phyloP scores from a whole-genome alignment of 2,113 vertebrate species.

The Choloepus hoffmanni region DNA sequence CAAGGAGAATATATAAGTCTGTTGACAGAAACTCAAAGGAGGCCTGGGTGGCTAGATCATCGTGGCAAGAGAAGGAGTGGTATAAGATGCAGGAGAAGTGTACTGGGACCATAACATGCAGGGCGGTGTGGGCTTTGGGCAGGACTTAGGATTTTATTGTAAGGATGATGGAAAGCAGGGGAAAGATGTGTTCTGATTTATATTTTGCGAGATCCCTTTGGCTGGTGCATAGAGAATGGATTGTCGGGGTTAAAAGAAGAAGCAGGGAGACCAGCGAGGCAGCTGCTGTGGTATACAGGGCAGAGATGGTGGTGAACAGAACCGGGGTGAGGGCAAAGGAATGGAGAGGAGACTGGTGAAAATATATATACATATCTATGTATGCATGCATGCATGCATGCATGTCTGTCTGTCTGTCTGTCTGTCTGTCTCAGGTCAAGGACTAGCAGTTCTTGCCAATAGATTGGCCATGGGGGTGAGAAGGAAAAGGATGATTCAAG shows the following conservation, averaged over 20 bases:
- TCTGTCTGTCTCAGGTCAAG: neutral
- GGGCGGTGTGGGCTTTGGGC: neutral
- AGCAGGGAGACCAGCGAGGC: neutral
- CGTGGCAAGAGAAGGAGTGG: rapidly evolving
- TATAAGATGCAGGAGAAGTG: rapidly evolving
- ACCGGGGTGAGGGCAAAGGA: neutral
- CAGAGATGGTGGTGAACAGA: neutral
- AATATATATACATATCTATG: too few relatives aligned
- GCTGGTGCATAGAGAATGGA: neutral
- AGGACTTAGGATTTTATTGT: neutral
- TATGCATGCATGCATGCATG: too few relatives aligned
- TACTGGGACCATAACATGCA: neutral
- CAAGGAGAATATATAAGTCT: neutral
- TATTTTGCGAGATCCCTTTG: neutral
- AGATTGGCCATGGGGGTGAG: neutral
- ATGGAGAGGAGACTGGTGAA: neutral
- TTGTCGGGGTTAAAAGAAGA: neutral
- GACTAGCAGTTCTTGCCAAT: neutral
- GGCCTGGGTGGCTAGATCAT: rapidly evolving
- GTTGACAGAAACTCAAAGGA: neutral
- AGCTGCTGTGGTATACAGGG: neutral
- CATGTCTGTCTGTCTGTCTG: too few relatives aligned
- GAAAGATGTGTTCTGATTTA: neutral
- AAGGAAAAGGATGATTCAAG: neutral
- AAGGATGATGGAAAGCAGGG: neutral